Evolutionary conservation across 2,888 invertebrate genomes (phyloP).

Genomic region (Thymelicus sylvestris): DNA sequence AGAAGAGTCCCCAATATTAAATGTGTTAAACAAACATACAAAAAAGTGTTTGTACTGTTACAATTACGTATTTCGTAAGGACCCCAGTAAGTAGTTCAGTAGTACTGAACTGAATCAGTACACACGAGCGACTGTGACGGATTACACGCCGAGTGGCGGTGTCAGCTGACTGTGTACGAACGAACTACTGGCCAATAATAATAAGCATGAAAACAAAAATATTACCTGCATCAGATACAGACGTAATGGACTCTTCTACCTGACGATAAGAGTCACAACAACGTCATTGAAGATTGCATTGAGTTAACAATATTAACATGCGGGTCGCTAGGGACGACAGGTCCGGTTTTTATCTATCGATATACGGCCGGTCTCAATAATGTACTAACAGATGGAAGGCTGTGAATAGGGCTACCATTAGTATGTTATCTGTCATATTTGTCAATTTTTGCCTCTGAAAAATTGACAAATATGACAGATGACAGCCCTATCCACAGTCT

Average conservation of each 20-base stretch:
- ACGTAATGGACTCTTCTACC: conserved; percentile 35
- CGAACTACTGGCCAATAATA: conserved; percentile 38
- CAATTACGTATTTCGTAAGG: conserved; percentile 9
- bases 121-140: conserved; percentile 20
- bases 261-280: conserved; percentile 25
- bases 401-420: too few species aligned
- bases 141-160: conserved; percentile 36
- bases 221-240: background rate
- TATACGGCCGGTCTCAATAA: too few species aligned
- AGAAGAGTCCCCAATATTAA: too few species aligned
- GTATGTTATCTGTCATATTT: too few species aligned
- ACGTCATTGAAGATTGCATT: conserved; percentile 49
- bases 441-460: too few species aligned
- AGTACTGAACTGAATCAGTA: too few species aligned
- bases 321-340: conserved; percentile 61
- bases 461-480: too few species aligned
- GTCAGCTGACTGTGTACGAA: conserved; percentile 44
- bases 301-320: conserved; percentile 63
- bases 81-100: background rate
- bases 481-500: too few species aligned
- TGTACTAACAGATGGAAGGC: too few species aligned
- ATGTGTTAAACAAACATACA: too few species aligned
- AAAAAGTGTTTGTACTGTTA: background rate
- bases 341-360: conserved; percentile 43
- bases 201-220: conserved; percentile 35